Evolutionary conservation across 2,113 vertebrate species (phyloP).

Genomic region (Salvelinus alpinus): DNA sequence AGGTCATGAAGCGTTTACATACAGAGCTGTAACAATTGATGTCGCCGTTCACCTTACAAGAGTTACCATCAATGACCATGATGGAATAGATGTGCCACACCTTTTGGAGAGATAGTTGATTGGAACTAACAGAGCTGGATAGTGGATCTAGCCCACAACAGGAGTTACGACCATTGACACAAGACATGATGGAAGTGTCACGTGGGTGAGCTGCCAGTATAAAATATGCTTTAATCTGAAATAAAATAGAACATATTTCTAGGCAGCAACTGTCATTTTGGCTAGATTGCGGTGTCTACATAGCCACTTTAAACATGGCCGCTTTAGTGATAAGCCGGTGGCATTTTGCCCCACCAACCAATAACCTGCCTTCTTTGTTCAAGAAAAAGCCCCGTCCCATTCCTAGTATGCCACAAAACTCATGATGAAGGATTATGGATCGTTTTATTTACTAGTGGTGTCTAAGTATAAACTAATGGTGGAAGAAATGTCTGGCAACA

Average conservation of each 20-base stretch:
- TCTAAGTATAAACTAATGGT: background rate
- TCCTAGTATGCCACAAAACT: background rate
- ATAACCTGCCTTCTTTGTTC: background rate
- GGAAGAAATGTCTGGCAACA: background rate
- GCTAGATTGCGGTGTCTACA: background rate
- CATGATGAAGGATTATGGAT: background rate
- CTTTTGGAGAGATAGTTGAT: background rate
- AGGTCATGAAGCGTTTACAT: background rate
- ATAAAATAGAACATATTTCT: background rate
- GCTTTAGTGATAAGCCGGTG: background rate
- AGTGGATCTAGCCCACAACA: background rate
- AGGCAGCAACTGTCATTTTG: background rate
- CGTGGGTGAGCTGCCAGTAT: background rate
- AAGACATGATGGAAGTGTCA: background rate
- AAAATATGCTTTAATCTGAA: conserved; percentile 5
- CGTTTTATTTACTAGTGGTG: background rate
- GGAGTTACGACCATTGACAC: background rate
- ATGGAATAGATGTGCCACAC: background rate
- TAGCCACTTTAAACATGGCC: background rate
- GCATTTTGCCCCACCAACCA: background rate
- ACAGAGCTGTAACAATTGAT: background rate
- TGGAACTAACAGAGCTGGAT: background rate
- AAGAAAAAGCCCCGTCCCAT: background rate
- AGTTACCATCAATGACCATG: background rate
- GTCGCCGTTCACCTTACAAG: background rate